phyloP scores from a whole-genome alignment of 2,888 invertebrate genomes.

The Zaprionus lineosus region DNA sequence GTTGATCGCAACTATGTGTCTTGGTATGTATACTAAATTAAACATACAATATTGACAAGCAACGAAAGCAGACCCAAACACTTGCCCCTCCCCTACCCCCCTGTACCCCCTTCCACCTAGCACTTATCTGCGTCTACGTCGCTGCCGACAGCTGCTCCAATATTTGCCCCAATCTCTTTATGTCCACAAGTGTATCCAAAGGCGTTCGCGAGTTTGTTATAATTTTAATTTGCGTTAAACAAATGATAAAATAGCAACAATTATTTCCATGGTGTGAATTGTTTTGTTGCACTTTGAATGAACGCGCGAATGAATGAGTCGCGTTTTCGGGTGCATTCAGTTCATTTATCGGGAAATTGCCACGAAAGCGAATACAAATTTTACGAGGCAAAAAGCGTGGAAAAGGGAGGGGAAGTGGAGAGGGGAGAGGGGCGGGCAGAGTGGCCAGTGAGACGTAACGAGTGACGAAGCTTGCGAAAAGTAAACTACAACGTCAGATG shows the following conservation, averaged over 20 bases:
- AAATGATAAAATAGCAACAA: slow-evolving; percentile 43
- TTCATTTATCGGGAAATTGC: slow-evolving; percentile 37
- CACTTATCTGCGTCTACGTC: too few species aligned
- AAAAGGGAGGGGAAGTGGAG: neutral
- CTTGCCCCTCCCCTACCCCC: too few species aligned
- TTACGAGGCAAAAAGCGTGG: too few species aligned
- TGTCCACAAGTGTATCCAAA: neutral
- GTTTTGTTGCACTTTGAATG: slow-evolving; percentile 46
- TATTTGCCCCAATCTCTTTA: neutral
- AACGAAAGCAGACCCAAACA: too few species aligned
- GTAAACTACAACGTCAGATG: slow-evolving; percentile 8
- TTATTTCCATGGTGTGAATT: slow-evolving; percentile 44
- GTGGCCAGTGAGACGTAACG: too few species aligned
- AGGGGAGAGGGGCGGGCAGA: neutral
- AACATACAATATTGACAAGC: too few species aligned
- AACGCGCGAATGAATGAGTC: slow-evolving; percentile 63
- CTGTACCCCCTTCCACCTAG: too few species aligned
- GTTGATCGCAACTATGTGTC: too few species aligned
- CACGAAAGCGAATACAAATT: too few species aligned
- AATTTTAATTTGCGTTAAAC: slow-evolving; percentile 1
- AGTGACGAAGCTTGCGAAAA: neutral
- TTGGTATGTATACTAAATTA: too few species aligned
- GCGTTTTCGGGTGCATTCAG: slow-evolving; percentile 30
- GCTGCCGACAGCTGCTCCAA: slow-evolving; percentile 29
- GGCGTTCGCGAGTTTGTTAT: neutral